Evolutionary conservation across 2,797 vertebrate species (phyloP), one percentile per base, ranked within the genome.

Genomic region (Halcyon smyrnensis): DNA sequence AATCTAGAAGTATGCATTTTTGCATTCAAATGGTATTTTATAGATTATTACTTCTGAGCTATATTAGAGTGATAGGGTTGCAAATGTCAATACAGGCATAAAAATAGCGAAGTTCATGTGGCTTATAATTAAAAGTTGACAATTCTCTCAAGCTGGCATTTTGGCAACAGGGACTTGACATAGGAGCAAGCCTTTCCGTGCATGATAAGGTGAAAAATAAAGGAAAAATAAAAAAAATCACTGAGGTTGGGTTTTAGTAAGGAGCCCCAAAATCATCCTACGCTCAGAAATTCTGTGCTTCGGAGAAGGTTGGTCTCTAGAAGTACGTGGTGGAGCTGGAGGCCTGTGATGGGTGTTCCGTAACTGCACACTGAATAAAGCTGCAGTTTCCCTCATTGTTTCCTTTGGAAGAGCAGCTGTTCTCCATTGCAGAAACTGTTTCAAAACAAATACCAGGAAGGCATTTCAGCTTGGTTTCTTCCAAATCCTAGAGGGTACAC

Each of bases 331-430:
- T 8, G 11, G 83, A 91, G 63, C 79, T 86, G 54, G n/a, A 41
- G 15, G 63, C 65, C 78, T 50, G n/a, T 18, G 45, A 78, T 65
- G 59, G 51, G 77, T n/a, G 68, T 67, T 63, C 80, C 81, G 67
- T 16, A 59, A 21, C 30, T 37, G n/a, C 46, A 20, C 50, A 30
- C 23, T 75, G 46, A 63, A 83, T 73, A 94, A 84, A 84, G 48
- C 78, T 93, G 56, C 68, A 70, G 56, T 89, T 82, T 68, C 34
- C 18, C 60, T 51, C 43, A 2, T 67, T 86, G 56, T 77, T 85
- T 90, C 87, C 90, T 83, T 79, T 79, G 69, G 87, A 95, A 93
- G 50, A 71, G 41, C 24, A 46, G 70, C 84, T 67, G 82, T 51
- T 82, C 79, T 32, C 57, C 34, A 18, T 17, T 67, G 80, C 54